phyloP scores from a whole-genome alignment of 2,113 vertebrate genomes.

The Ifrita kowaldi region DNA sequence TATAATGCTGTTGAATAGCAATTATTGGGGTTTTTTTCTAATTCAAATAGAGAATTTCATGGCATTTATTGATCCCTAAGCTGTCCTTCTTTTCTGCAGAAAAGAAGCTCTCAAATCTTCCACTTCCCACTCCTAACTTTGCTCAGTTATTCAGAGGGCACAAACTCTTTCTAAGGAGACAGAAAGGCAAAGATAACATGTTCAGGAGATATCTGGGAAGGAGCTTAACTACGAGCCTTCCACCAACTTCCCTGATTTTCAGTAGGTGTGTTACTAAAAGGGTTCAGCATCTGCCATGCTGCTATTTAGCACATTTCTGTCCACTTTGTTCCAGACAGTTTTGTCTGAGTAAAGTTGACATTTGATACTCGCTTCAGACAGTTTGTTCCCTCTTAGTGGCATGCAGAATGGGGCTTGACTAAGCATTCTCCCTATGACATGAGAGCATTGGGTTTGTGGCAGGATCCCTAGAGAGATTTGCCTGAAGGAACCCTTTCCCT shows the following conservation, averaged over 20 bases:
- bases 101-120: not conserved
- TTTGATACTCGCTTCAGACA: not conserved
- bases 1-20: not conserved
- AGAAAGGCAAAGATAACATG: not conserved
- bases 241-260: not conserved
- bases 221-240: fast-evolving
- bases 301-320: not conserved
- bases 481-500: not conserved
- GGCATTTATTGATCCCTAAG: not conserved
- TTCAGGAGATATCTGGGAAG: not conserved
- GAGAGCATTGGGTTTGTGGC: not conserved
- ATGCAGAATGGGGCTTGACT: not conserved
- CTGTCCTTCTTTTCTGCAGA: not conserved
- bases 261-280: not conserved
- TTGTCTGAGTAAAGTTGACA: not conserved
- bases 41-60: not conserved
- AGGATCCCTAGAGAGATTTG: not conserved
- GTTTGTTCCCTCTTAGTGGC: not conserved
- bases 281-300: not conserved
- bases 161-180: not conserved
- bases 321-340: not conserved
- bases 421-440: not conserved
- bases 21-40: not conserved
- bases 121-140: not conserved
- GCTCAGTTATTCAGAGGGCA: not conserved